Evolutionary conservation across 2,888 invertebrate genomes (phyloP), one percentile per base, ranked within the genome.

Genomic region (Catocala sponsa): DNA sequence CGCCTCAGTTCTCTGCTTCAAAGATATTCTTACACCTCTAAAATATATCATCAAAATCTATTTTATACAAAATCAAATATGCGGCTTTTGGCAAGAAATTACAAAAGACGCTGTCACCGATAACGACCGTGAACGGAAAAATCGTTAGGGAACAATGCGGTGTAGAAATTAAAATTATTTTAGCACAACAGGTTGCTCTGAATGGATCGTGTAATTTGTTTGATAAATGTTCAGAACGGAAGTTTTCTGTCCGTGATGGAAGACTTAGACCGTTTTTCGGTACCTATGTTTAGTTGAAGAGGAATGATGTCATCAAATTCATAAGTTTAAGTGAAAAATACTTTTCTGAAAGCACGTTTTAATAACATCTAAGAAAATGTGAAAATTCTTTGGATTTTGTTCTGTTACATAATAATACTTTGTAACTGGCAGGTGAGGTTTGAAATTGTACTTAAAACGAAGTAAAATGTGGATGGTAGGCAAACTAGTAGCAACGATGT

Each of bases 161-260:
- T 35, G 48, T 48, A 70, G 65, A 66, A 70, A 74, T 75, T 75
- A 70, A 70, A 75, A 75, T 75, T 72, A 72, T 64, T 75, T 63
- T 63, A 59, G 52, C 63, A 75, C 72, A 74, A 74, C 75, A 74
- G 75, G 72, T 68, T 55, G 61, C 49, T 62, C 46, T 65, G 64
- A 68, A 75, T 61, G 63, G 63, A 70, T 72, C 60, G 70, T 53
- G 63, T 67, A 58, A 72, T 74, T 74, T 67, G 59, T 70, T 65
- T 66, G 68, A 75, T 75, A 72, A 75, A 75, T 75, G 63, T 41
- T 54, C 5, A 15, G 5, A 42, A 46, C 11, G 56, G 25, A 53
- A 42, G 25, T 46, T 46, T 47, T 51, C 6, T 10, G 51, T 38
- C 35, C 35, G 35, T 38, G 1, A 7, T 38, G 35, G 12, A 46